Percentiles rank a stretch among this genome's conserved stretches.
phyloP scores from a whole-genome alignment of 2,888 invertebrate genomes.

The Gastrophysa polygoni region DNA sequence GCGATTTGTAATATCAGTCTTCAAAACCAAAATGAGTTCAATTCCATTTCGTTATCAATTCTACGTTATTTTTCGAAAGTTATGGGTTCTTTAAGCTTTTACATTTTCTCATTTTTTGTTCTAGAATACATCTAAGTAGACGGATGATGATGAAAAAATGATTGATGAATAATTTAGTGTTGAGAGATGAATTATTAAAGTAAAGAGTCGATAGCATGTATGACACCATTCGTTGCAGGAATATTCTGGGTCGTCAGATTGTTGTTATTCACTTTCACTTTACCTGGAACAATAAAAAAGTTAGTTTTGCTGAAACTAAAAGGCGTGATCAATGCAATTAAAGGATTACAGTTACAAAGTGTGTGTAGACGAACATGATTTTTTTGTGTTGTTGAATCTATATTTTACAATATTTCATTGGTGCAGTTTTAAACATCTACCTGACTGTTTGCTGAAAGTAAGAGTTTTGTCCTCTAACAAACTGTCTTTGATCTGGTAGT shows the following conservation, averaged over 20 bases:
- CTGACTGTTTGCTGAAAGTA: conserved; percentile 80
- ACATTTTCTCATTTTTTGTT: background rate
- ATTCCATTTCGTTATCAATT: too few species aligned
- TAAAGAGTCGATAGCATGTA: conserved; percentile 79
- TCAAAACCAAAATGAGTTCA: background rate
- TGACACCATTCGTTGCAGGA: conserved; percentile 86
- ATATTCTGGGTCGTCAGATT: conserved; percentile 84
- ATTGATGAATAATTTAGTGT: conserved; percentile 10
- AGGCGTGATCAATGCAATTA: too few species aligned
- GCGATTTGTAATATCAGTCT: background rate
- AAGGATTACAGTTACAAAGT: too few species aligned
- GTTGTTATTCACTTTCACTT: conserved; percentile 83
- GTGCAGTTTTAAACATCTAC: conserved; percentile 64
- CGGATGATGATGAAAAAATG: background rate
- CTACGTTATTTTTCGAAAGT: too few species aligned
- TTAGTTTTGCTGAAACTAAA: too few species aligned
- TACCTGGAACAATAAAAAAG: conserved; percentile 64
- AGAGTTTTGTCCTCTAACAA: conserved; percentile 76
- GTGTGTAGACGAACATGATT: too few species aligned
- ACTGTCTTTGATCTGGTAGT: conserved; percentile 83
- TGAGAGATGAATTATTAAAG: conserved; percentile 59
- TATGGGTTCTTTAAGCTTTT: too few species aligned
- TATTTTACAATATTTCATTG: too few species aligned
- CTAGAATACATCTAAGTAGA: too few species aligned
- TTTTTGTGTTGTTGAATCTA: too few species aligned